Base-by-base conservation (phyloP, 2,888 invertebrate genomes). In the Nemotelus pantherinus region DNA sequence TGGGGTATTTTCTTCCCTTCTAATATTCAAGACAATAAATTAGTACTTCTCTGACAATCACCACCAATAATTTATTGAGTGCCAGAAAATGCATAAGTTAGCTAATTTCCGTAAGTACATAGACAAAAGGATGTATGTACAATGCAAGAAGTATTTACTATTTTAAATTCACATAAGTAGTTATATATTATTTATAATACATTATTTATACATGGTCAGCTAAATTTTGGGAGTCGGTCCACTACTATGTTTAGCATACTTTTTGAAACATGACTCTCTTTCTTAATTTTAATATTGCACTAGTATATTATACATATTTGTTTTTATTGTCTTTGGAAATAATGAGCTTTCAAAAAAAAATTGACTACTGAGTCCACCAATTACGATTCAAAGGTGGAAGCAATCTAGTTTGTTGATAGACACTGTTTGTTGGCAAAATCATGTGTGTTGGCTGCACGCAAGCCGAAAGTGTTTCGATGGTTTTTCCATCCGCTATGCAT, bases 401-500 rank as follows among this genome's bases (percentile, higher is more conserved):
- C 81, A 83, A 43, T 81, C 81, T 83, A 83, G 85, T 83, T 81
- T 86, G 87, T 74, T 86, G 87, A 76, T 85, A 85, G 25, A 83
- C 80, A 2, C 82, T 85, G 83, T 85, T 84, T 2, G 90, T 89
- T 0, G 90, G 89, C 75, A 90, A 81, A 1, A 88, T 83, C 85
- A 89, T 86, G 63, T 90, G 89, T 79, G 85, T 84, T 77, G 85
- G 84, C 0, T 85, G 83, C 82, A 84, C 82, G 57, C 83, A 82
- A 45, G 83, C 82, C 9, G 82, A 83, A 0, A 86, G 88, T 45
- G 86, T 85, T 0, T 90, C 90, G 67, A 89, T 90, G 2, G 90
- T 88, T 82, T 89, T 89, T 55, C 84, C 88, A 75, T 90, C 90
- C 6, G 91, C 55, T 9, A 94, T 87, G 83, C 97, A 98, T 0